Base-by-base conservation (phyloP, 2,797 vertebrate species). In the Phoxinus dragarum region DNA sequence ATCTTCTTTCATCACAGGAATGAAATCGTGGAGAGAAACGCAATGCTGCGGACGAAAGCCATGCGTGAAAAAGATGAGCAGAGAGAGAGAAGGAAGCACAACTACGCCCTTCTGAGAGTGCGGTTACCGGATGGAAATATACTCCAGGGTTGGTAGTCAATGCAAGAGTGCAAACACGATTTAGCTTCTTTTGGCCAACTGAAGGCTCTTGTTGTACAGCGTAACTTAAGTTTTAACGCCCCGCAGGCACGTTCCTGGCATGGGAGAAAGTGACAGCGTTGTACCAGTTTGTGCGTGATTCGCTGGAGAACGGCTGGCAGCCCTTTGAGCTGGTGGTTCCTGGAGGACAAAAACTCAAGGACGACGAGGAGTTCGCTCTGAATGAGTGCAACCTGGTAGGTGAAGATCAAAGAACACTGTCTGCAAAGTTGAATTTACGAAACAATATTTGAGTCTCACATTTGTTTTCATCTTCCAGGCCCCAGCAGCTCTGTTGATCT, bases 31-130 rank as follows among this genome's bases (percentile, higher is more conserved):
- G 98, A 99, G 84, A 96, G 96, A 90, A 96, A 96, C 1, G 90
- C 96, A 0, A 94, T 97, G 95, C 93, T 99, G 89, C 93, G 97
- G 77, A 99, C 98, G 0, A 98, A 97, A 90, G 98, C 95, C 81
- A 99, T 99, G 98, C 93, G 98, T 52, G 97, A 99, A 90, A 96
- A 92, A 59, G 98, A 99, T 9, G 98, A 98, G 86, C 97, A 98
- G 82, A 93, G 97, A 83, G 97, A 98, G 91, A 93, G 96, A 89
- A 94, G 93, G 88, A 98, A 96, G 84, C 98, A 99, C 93, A 97
- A 95, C 86, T 99, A 98, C 88, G 95, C 97, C 0, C 94, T 99
- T 83, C 85, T 99, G n/a, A 96, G 98, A 12, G 90, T 99, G 64
- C 93, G 97, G 16, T 91, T 99, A 12, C 97, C 98, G 0, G 97